Percentiles rank a stretch among this genome's conserved stretches.
phyloP scores from a whole-genome alignment of 2,888 invertebrate genomes.

The Ernsta delagoae region DNA sequence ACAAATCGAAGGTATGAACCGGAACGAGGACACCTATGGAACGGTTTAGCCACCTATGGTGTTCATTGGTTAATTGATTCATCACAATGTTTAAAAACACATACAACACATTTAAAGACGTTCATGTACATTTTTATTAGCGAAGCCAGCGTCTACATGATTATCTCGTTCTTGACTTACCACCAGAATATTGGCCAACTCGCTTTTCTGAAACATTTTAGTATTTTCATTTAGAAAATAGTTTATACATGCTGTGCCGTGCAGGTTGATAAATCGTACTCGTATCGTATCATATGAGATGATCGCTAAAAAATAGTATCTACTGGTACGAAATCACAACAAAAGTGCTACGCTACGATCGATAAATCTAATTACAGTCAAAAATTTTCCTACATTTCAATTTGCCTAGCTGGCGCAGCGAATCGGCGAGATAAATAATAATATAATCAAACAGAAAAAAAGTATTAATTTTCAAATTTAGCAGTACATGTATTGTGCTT shows the following conservation, averaged over 20 bases:
- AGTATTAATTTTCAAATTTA: too few relatives aligned
- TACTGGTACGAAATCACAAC: too few relatives aligned
- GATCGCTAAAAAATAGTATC: slow-evolving; percentile 13
- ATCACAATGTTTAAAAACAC: slow-evolving; percentile 11
- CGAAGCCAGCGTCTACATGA: slow-evolving; percentile 51
- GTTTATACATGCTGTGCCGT: slow-evolving; percentile 27
- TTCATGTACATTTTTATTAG: slow-evolving; percentile 41
- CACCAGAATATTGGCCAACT: slow-evolving; percentile 73
- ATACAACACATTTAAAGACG: slow-evolving; percentile 29
- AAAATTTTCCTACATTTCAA: too few relatives aligned
- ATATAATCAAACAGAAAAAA: too few relatives aligned
- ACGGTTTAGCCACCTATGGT: slow-evolving; percentile 9
- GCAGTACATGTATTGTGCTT: too few relatives aligned
- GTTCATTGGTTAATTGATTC: too few relatives aligned
- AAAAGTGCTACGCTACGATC: too few relatives aligned
- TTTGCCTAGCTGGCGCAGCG: too few relatives aligned
- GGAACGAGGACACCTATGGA: slow-evolving; percentile 6
- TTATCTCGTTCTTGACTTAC: slow-evolving; percentile 63
- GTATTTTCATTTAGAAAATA: slow-evolving; percentile 34
- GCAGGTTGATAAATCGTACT: slow-evolving; percentile 10
- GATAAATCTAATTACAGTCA: too few relatives aligned
- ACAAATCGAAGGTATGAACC: background rate
- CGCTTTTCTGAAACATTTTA: slow-evolving; percentile 75
- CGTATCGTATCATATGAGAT: background rate
- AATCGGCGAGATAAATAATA: too few relatives aligned